These are phyloP conservation scores for Ischnus inquisitorius DNA, from an alignment of 2,888 invertebrate genomes.

Conservation along the genomic window DNA sequence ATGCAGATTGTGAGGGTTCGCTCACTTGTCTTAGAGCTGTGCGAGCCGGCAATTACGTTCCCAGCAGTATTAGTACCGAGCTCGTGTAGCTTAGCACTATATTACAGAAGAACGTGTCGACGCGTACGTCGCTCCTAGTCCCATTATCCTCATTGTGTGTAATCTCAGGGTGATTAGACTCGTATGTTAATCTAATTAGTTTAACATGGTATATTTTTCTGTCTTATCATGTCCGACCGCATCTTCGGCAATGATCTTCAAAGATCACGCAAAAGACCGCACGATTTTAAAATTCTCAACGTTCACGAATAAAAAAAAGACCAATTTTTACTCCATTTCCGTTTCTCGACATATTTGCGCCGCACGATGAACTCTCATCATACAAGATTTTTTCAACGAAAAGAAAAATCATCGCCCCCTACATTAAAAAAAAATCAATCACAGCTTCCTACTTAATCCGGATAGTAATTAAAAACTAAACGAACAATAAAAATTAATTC, in stretches of 20 bases:
- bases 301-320: conserved; percentile 49
- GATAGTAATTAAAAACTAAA: not conserved
- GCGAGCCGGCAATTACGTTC: conserved; percentile 67
- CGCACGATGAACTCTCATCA: not conserved
- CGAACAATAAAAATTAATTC: not conserved
- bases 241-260: not conserved
- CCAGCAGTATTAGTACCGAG: conserved; percentile 52
- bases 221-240: conserved; percentile 2
- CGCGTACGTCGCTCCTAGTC: conserved; percentile 56
- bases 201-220: conserved; percentile 52
- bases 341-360: not conserved
- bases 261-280: not conserved
- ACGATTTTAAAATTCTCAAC: not conserved
- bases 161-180: conserved; percentile 67
- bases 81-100: conserved; percentile 32
- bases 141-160: conserved; percentile 68
- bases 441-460: no score
- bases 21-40: conserved; percentile 45
- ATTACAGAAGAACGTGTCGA: conserved; percentile 64
- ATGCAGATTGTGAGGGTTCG: conserved; percentile 48
- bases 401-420: not conserved
- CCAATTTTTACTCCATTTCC: not conserved
- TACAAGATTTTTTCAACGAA: not conserved
- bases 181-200: conserved; percentile 63
- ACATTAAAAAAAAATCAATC: not conserved